Base-by-base conservation (phyloP, 1,140 invertebrate species). In the Ceratosolen fusciceps region DNA sequence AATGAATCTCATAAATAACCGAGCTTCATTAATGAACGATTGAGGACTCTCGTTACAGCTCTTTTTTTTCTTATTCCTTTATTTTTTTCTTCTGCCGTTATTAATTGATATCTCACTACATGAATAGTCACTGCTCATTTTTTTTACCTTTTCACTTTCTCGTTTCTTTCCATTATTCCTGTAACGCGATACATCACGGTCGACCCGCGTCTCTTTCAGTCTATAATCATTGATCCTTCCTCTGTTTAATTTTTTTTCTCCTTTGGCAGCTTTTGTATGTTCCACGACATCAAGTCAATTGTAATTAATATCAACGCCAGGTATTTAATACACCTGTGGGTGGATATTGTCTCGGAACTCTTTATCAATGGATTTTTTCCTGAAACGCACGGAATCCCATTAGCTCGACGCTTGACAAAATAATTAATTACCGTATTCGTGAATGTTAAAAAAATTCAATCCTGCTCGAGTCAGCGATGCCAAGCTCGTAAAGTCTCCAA, bases 1-100 rank as follows among this genome's bases (percentile, higher is more conserved):
- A 80, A 80, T 80, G 78, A 80, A 80, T 80, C 72, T 65, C 78
- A 80, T 80, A 80, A 80, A 80, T 80, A 80, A 80, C 52, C 58
- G 24, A 39, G 31, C 54, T 24, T 49, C 56, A n/a, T 31, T 62
- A 12, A 67, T 31, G 68, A 78, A 78, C 76, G 76, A 78, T 78
- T 65, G 67, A 65, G 54, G 76, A 72, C 72, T 56, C 77, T 54
- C 58, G 77, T 65, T 74, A 73, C 71, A 72, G 29, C 52, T n/a
- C n/a, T n/a, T n/a, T n/a, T n/a, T n/a, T n/a, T n/a, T n/a, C n/a
- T n/a, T n/a, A n/a, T n/a, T n/a, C n/a, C n/a, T n/a, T n/a, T n/a
- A n/a, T n/a, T n/a, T n/a, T n/a, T n/a, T n/a, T 26, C 54, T 65
- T 52, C 68, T 54, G 9, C 49, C 49, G 72, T 70, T 80, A 80